Evolutionary conservation across 64 coral and sea anemone species (phyloP), one percentile per base, ranked within the genome.

Genomic region (Montipora cactus): DNA sequence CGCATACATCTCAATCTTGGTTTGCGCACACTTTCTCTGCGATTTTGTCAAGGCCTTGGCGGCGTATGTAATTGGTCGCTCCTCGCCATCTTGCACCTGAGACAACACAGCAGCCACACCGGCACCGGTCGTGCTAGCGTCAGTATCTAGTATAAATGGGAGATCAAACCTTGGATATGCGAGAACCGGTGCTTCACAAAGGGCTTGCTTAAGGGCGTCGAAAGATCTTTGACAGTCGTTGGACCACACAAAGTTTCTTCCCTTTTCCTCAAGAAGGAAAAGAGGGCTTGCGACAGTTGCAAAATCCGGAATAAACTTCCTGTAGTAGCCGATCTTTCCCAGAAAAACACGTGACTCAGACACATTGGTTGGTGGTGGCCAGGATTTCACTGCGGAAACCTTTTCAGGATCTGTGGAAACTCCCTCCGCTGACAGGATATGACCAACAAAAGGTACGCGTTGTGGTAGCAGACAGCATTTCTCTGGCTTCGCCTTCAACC

Each of bases 1-100:
- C n/a, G n/a, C n/a, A n/a, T 73, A 81, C 90, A 91, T 91, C 23
- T 91, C 90, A 82, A 91, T 82, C 64, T 91, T 91, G 78, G 89
- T 75, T 52, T 78, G 59, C 22, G 89, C 10, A 48, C 78, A 81
- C 71, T 91, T 91, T 58, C 46, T 51, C 14, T 81, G 47, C 19
- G 46, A 55, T 80, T 90, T 25, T 25, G 59, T 16, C 80, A 80
- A 0, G 78, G 80, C 62, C 70, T 91, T 67, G 9, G 67, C 58
- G 74, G 78, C 77, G 47, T 58, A 91, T n/a, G 61, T 49, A 25
- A 81, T 74, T 10, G 78, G 77, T n/a, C 47, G 78, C 69, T 81
- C 89, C 4, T 80, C 49, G 15, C 89, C 78, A 37, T 81, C 89
- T 51, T 81, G 77, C 11, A 70, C 22, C 47, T 90, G 89, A 13